phyloP scores from a whole-genome alignment of 2,797 vertebrate species.

The Diplodus puntazzo region DNA sequence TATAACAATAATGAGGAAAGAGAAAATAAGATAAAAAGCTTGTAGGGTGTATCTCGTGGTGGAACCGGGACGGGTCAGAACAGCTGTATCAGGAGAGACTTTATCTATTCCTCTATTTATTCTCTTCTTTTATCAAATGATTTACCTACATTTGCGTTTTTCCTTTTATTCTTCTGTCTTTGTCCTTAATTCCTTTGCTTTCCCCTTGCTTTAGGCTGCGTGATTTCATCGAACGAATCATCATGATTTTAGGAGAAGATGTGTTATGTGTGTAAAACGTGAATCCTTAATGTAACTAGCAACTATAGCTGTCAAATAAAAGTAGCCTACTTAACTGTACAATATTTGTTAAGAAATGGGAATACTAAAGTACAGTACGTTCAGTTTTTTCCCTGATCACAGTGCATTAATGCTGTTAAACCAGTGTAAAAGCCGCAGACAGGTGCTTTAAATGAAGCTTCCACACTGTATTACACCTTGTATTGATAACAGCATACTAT shows the following conservation, averaged over 20 bases:
- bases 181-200: background rate
- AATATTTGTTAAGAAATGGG: background rate
- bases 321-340: background rate
- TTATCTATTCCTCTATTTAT: background rate
- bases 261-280: background rate
- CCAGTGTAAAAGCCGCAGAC: constrained; percentile 23
- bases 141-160: background rate
- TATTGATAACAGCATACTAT: constrained; percentile 34
- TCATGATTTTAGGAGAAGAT: background rate
- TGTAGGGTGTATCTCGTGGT: background rate
- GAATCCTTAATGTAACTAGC: background rate
- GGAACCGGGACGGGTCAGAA: background rate
- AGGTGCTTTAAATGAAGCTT: constrained; percentile 37
- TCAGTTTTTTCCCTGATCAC: background rate
- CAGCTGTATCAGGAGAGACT: background rate
- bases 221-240: background rate
- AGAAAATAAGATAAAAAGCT: background rate
- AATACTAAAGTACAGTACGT: background rate
- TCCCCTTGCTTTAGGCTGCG: too few species aligned
- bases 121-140: background rate
- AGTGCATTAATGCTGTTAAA: constrained; percentile 34
- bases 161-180: background rate
- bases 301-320: background rate
- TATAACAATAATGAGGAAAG: background rate
- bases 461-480: constrained; percentile 19